Evolutionary conservation across 2,888 invertebrate species (phyloP), one percentile per base, ranked within the genome.

Genomic region (Mactromeris polynyma): DNA sequence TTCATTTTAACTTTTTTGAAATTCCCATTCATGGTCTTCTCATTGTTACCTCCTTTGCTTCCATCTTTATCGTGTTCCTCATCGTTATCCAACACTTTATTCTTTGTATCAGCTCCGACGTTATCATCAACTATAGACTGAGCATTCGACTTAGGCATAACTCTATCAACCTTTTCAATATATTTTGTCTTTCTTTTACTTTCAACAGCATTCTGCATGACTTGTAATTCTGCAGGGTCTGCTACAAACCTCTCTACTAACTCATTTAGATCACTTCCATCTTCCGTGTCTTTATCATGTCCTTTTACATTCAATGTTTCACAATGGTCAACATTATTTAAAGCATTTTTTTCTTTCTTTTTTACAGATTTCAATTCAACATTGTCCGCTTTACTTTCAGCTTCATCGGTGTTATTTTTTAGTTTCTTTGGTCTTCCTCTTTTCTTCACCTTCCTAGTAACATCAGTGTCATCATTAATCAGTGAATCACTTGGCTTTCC

Each of bases 131-230:
- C 42, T 17, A 21, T 42, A 42, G 42, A 26, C 58, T 26, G n/a
- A 3, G 58, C 26, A n/a, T 64, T n/a, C 3, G 58, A 26, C 58
- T 64, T 64, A n/a, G n/a, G 26, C n/a, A 64, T 26, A 26, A 64
- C 78, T 78, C 78, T 84, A 26, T 78, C 84, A 51, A 42, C 26
- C 11, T 83, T 83, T 31, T 83, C 83, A 33, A 83, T 73, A 51
- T 46, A 84, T 46, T 84, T 84, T 54, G 84, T 54, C 73, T 40
- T 84, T 54, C 84, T 51, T 38, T 51, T 77, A 54, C 78, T 84
- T 78, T 84, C 84, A 4, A 84, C 84, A 33, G 84, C 78, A 11
- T 78, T 21, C n/a, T 36, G 33, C 31, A 84, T 31, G 3, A 0
- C 26, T 46, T 33, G 33, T 33, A 77, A 19, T 36, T 83, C 83